These are phyloP conservation scores for Chelon labrosus DNA, from an alignment of 2,797 vertebrate species.

Conservation along the genomic window DNA sequence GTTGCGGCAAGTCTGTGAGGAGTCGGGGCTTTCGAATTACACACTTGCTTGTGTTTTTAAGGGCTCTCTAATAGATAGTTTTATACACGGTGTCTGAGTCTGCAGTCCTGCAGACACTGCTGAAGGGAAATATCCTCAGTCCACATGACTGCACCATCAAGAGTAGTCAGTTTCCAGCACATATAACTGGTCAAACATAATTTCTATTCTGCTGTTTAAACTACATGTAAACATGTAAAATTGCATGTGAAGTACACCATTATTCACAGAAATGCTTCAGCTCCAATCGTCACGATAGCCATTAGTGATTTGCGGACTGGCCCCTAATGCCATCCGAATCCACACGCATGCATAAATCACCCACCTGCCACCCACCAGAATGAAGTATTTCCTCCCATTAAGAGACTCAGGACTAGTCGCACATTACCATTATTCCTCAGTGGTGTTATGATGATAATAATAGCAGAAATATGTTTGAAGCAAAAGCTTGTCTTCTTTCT, in stretches of 20 bases:
- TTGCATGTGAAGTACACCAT: constrained; percentile 1
- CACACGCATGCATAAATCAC: no score
- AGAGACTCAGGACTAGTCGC: no score
- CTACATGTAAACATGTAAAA: not conserved
- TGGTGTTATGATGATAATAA: no score
- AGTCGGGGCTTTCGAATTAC: constrained; percentile 34
- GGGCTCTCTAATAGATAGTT: constrained; percentile 35
- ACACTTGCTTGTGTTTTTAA: constrained; percentile 37
- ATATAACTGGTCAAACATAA: not conserved
- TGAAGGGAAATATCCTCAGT: constrained; percentile 18
- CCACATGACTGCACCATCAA: not conserved
- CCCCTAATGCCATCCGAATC: no score
- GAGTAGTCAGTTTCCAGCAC: not conserved
- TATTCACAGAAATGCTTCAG: not conserved
- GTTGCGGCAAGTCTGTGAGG: constrained; percentile 28
- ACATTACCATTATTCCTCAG: no score
- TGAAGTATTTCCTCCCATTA: no score
- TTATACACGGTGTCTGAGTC: constrained; percentile 24
- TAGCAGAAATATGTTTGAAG: no score
- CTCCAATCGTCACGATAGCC: not conserved
- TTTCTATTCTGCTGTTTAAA: not conserved
- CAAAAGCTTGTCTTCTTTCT: no score
- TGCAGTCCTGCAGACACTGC: constrained; percentile 26
- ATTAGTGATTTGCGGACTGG: no score
- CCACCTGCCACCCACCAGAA: no score